phyloP scores from a whole-genome alignment of 2,888 invertebrate genomes.

The Ametastegia equiseti region DNA sequence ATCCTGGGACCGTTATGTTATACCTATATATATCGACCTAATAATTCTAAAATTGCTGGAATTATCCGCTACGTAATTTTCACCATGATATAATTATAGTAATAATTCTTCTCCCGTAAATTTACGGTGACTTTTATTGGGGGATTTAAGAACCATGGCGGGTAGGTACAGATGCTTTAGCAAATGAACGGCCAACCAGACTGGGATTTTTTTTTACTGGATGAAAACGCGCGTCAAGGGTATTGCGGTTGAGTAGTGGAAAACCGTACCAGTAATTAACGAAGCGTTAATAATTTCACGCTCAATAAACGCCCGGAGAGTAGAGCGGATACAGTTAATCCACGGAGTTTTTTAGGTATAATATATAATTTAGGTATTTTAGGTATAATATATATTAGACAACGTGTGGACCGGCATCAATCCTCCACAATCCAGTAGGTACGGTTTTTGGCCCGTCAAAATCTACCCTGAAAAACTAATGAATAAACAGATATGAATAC shows the following conservation, averaged over 20 bases:
- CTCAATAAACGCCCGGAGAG: background rate
- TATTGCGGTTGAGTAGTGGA: background rate
- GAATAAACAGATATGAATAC: conserved; percentile 3
- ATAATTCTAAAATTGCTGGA: too few species aligned
- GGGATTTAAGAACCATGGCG: too few species aligned
- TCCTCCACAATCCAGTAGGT: background rate
- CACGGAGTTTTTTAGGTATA: background rate
- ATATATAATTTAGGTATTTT: background rate
- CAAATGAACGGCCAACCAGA: background rate
- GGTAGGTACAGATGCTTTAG: background rate
- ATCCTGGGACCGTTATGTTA: too few species aligned
- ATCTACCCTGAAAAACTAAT: background rate
- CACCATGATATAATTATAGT: too few species aligned
- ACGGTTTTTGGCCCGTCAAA: background rate
- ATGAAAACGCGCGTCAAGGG: background rate
- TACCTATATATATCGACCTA: too few species aligned
- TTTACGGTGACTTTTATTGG: too few species aligned
- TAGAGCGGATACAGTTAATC: background rate
- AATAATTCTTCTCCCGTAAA: too few species aligned
- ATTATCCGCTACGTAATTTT: too few species aligned
- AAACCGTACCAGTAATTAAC: conserved; percentile 11
- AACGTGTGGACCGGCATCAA: background rate
- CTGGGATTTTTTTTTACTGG: background rate
- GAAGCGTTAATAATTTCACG: background rate
- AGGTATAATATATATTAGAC: background rate